phyloP scores from a whole-genome alignment of 2,888 invertebrate genomes.

The Ectemnius lituratus region DNA sequence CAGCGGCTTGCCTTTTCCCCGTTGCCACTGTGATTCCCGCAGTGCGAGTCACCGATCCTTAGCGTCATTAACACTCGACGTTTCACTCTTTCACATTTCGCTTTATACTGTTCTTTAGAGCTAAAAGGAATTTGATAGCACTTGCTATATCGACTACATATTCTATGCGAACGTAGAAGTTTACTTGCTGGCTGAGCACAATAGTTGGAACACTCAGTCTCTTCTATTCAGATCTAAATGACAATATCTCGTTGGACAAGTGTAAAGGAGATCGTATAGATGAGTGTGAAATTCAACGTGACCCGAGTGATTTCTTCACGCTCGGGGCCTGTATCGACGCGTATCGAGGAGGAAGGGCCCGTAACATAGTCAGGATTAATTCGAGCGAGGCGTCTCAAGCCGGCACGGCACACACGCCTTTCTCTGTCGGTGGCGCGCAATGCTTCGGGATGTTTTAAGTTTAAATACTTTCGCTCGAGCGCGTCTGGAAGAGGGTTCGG shows the following conservation, averaged over 20 bases:
- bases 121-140: too few relatives aligned
- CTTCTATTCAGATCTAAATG: too few relatives aligned
- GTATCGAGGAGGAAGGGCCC: slow-evolving; percentile 22
- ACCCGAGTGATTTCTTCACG: too few relatives aligned
- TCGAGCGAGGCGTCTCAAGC: slow-evolving; percentile 35
- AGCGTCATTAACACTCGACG: slow-evolving; percentile 14
- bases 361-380: slow-evolving; percentile 50
- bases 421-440: background rate
- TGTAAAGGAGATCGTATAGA: too few relatives aligned
- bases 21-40: background rate
- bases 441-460: slow-evolving; percentile 58
- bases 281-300: too few relatives aligned
- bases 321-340: background rate
- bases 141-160: too few relatives aligned
- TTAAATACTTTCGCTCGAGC: slow-evolving; percentile 63
- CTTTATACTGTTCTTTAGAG: too few relatives aligned
- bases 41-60: slow-evolving; percentile 1
- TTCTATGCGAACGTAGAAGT: too few relatives aligned
- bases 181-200: too few relatives aligned
- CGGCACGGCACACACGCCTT: slow-evolving; percentile 18
- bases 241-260: too few relatives aligned
- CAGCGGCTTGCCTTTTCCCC: background rate
- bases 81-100: background rate
- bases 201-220: too few relatives aligned
- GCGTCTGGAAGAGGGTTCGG: slow-evolving; percentile 62